Evolutionary conservation across 2,888 invertebrate species (phyloP).

Genomic region (Aporophyla nigra): DNA sequence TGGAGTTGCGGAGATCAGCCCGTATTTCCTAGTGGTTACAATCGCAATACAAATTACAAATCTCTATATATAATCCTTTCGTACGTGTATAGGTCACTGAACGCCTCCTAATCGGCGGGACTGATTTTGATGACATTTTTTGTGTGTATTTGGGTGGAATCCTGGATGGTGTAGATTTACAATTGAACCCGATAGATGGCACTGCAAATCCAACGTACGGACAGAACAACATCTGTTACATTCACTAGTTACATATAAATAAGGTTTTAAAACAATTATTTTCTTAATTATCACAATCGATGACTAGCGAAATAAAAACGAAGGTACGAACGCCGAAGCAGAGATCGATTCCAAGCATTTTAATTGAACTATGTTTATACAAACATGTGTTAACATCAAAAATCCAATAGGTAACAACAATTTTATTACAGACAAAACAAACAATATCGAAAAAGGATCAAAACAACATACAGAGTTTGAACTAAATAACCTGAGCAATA

Average conservation of each 20-base stretch:
- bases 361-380: conserved; percentile 1
- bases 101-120: too few species aligned
- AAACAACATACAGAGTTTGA: neutral
- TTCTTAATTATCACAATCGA: neutral
- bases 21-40: neutral
- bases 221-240: too few species aligned
- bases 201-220: too few species aligned
- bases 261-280: neutral
- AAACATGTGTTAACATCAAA: conserved; percentile 8
- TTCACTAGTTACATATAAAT: neutral
- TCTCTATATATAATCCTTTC: too few species aligned
- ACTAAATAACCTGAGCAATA: conserved; percentile 8
- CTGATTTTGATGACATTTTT: too few species aligned
- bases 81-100: too few species aligned
- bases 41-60: neutral
- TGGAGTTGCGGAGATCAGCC: too few species aligned
- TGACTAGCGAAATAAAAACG: neutral
- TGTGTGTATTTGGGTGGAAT: too few species aligned
- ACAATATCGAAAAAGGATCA: conserved; percentile 9
- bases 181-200: too few species aligned
- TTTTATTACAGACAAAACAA: conserved; percentile 13
- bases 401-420: neutral
- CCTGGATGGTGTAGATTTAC: too few species aligned
- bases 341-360: neutral
- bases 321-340: neutral